Base-by-base conservation (phyloP, 1,140 invertebrate species). In the Adelges cooleyi region DNA sequence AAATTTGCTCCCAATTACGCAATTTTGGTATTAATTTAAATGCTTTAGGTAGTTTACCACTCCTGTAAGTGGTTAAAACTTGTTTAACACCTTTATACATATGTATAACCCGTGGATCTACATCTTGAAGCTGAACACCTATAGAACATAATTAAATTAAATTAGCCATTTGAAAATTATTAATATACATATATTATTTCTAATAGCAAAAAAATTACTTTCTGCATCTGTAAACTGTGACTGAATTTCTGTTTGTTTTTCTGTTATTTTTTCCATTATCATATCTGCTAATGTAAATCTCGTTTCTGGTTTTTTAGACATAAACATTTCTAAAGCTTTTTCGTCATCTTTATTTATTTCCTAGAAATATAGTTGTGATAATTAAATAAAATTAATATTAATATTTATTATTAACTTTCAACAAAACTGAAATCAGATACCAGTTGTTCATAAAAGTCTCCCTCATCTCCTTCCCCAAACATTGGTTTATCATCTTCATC, bases 11-110 rank as follows among this genome's bases (percentile, higher is more conserved):
- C 96, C 96, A 99, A 76, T 98, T 98, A 56, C 81, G 79, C 27
- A 98, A 78, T 72, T 83, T 86, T 13, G 96, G 95, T 67, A 99
- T 85, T 68, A 96, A 86, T 80, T 99, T 99, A 74, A 99, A 98
- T 10, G 95, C 93, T 75, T 99, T 98, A 0, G 96, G 96, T 36
- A 99, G 76, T 78, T 95, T 96, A 15, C 96, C 96, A 77, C 89
- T 93, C 56, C 95, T 80, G 75, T 98, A 99, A 70, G 86, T 89
- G 36, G 82, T 77, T 51, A 98, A 77, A 15, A 98, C 86, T 73
- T 91, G 83, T 69, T 86, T 77, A 2, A 98, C 89, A 65, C 90
- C 88, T 77, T 90, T 85, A 74, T 94, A 98, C 84, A 95, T 86
- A 50, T 84, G 76, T 77, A 79, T 11, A 15, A 84, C 74, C 67